Conservation (phyloP, 2,113 vertebrate genomes). For the Ophthalmolycus amberensis region DNA sequence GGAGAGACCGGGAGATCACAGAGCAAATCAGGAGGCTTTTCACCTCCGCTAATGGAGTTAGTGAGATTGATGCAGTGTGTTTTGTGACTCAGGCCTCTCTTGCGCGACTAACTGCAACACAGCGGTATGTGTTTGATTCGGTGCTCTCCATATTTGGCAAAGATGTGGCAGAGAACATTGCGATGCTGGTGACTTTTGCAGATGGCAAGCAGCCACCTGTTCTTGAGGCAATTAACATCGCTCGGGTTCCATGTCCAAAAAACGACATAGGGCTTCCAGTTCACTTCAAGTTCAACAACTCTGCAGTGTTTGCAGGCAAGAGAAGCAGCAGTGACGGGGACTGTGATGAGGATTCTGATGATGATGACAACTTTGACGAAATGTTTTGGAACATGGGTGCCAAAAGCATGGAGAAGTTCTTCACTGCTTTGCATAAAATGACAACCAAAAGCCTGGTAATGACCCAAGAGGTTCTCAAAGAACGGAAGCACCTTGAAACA, state of each 20-base stretch:
- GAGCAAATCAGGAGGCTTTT: conserved; percentile 42
- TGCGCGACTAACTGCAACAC: conserved; percentile 43
- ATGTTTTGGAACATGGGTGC: conserved; percentile 58
- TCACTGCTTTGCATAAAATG: conserved; percentile 8
- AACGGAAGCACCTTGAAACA: conserved; percentile 46
- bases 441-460: conserved; percentile 45
- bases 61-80: conserved; percentile 47
- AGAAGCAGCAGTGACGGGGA: background rate
- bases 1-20: conserved; percentile 37
- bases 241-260: conserved; percentile 44
- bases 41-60: background rate
- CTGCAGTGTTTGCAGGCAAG: conserved; percentile 31
- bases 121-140: conserved; percentile 44
- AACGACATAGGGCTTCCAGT: conserved; percentile 5
- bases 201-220: conserved; percentile 42
- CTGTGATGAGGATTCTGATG: background rate
- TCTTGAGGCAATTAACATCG: conserved; percentile 37
- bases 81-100: conserved; percentile 48
- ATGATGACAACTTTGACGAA: conserved; percentile 34
- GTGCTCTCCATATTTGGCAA: conserved; percentile 51
- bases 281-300: conserved; percentile 62
- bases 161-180: conserved; percentile 54
- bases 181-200: conserved; percentile 54
- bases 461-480: conserved; percentile 57
- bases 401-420: conserved; percentile 57